Evolutionary conservation across 2,888 invertebrate genomes (phyloP).

Genomic region (Vesta saturnalis): DNA sequence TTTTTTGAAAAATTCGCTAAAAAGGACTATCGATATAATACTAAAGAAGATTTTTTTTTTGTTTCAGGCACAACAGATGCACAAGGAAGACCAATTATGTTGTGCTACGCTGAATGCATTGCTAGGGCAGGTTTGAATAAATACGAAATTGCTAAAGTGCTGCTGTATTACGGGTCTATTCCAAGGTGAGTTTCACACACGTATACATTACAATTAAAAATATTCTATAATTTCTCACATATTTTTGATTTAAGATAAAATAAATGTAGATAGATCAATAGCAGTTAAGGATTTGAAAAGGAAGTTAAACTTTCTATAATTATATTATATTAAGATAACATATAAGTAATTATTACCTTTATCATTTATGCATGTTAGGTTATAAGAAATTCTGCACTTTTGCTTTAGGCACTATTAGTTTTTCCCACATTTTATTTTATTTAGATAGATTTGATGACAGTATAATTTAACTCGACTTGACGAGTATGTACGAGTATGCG

Average conservation of each 20-base stretch:
- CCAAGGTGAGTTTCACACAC: conserved; percentile 70
- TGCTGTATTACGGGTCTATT: conserved; percentile 77
- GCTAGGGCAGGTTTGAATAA: conserved; percentile 69
- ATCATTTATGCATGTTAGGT: conserved; percentile 4
- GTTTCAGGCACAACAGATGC: conserved; percentile 74
- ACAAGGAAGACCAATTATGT: conserved; percentile 72
- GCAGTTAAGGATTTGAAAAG: not conserved
- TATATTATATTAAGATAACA: conserved; percentile 13
- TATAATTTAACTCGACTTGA: conserved; percentile 7
- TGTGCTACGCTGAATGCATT: conserved; percentile 71
- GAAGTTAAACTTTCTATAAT: conserved; percentile 15
- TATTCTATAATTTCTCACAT: not conserved
- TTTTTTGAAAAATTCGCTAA: too few relatives aligned
- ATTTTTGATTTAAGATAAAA: not conserved
- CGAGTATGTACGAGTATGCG: conserved; percentile 13
- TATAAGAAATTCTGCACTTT: conserved; percentile 2
- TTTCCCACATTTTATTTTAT: conserved; percentile 12
- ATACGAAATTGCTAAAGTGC: conserved; percentile 74
- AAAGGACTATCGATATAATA: too few relatives aligned
- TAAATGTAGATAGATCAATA: not conserved
- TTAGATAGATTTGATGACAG: conserved; percentile 11
- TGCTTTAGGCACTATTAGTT: not conserved
- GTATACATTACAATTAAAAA: not conserved
- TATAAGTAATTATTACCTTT: conserved; percentile 13
- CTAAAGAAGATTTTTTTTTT: conserved; percentile 39